Conservation (phyloP, 1,140 invertebrate species). For the Drosophila ficusphila region DNA sequence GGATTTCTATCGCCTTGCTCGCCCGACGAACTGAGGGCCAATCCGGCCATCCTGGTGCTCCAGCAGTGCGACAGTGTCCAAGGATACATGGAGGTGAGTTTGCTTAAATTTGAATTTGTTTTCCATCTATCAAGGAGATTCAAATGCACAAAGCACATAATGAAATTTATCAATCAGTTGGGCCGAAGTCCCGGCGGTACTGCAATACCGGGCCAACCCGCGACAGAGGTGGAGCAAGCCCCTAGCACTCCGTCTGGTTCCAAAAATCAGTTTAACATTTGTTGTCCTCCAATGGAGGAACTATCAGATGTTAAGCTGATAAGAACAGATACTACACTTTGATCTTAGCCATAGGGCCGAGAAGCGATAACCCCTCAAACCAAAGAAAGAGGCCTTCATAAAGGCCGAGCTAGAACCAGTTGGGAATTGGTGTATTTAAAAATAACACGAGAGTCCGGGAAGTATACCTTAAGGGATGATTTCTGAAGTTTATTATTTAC, state of each 20-base stretch:
- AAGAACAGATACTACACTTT: slow-evolving; percentile 88
- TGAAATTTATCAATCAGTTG: slow-evolving; percentile 38
- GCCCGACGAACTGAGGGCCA: slow-evolving; percentile 73
- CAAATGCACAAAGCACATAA: too few relatives aligned
- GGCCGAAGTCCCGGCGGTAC: slow-evolving; percentile 84
- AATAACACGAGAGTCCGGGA: too few relatives aligned
- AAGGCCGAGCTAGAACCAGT: not conserved
- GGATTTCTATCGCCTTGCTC: slow-evolving; percentile 82
- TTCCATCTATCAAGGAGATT: too few relatives aligned
- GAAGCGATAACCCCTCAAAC: slow-evolving; percentile 77
- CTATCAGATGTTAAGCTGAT: slow-evolving; percentile 89
- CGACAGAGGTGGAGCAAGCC: slow-evolving; percentile 60
- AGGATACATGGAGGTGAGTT: slow-evolving; percentile 83
- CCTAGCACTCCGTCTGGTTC: slow-evolving; percentile 40
- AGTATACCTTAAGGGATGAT: not conserved
- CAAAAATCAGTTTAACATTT: slow-evolving; percentile 86
- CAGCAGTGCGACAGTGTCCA: slow-evolving; percentile 83
- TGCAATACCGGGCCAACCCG: slow-evolving; percentile 85
- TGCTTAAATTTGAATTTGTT: not conserved
- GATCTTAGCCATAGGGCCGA: slow-evolving; percentile 85
- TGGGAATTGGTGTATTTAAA: not conserved
- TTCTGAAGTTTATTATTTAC: too few relatives aligned
- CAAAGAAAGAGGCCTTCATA: not conserved
- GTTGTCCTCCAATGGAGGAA: slow-evolving; percentile 84
- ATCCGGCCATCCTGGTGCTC: slow-evolving; percentile 79